phyloP scores from a whole-genome alignment of 1,140 invertebrate genomes.

The Solenopsis invicta region DNA sequence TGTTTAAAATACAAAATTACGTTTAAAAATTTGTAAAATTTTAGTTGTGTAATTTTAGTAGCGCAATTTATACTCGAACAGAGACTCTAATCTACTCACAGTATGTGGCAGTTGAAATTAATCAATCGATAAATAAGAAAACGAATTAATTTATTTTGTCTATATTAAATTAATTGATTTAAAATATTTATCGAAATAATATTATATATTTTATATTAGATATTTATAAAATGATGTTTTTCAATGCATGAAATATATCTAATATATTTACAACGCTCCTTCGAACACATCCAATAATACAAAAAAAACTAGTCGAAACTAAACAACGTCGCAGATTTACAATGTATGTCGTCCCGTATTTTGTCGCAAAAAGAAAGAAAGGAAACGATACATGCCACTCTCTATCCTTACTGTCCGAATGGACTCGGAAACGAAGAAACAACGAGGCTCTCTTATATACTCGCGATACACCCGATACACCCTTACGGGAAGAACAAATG shows the following conservation, averaged over 20 bases:
- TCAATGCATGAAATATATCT: neutral
- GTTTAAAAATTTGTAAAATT: neutral
- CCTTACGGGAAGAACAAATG: constrained; percentile 67
- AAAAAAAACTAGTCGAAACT: neutral
- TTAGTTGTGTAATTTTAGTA: neutral
- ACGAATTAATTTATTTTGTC: neutral
- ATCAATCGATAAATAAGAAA: neutral
- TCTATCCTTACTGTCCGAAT: constrained; percentile 32
- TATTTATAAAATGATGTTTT: neutral
- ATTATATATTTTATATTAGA: too few relatives aligned
- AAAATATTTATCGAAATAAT: too few relatives aligned
- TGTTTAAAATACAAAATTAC: neutral
- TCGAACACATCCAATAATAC: neutral
- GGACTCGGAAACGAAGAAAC: constrained; percentile 55
- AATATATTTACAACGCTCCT: neutral
- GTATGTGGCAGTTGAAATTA: neutral
- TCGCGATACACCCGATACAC: constrained; percentile 63
- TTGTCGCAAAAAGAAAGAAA: constrained; percentile 43
- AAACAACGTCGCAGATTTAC: constrained; percentile 46
- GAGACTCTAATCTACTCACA: neutral
- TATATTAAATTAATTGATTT: neutral
- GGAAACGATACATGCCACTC: constrained; percentile 1
- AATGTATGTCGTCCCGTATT: constrained; percentile 52
- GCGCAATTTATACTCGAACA: neutral
- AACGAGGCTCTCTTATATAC: constrained; percentile 36